Conservation (phyloP, 2,797 vertebrate species). For the Channa striata region DNA sequence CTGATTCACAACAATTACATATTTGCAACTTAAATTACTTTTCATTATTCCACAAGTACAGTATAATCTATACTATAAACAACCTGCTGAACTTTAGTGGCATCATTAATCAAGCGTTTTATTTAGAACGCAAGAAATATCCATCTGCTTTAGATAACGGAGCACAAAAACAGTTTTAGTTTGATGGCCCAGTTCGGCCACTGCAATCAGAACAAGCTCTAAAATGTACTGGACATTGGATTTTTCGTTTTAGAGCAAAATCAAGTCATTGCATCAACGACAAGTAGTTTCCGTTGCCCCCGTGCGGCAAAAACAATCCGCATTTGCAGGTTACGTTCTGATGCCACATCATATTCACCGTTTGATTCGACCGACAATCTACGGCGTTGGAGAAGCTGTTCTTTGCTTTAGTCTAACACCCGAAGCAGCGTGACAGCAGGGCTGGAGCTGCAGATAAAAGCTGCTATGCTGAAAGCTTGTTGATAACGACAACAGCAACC, state of each 20-base stretch:
- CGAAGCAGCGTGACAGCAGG: conserved; percentile 61
- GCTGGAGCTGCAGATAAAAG: conserved; percentile 66
- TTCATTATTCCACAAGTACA: background rate
- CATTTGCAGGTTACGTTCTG: background rate
- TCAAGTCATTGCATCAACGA: too few species aligned
- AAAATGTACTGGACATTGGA: too few species aligned
- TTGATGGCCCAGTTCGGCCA: too few species aligned
- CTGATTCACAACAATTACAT: background rate
- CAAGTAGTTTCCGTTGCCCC: background rate
- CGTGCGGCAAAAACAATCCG: background rate
- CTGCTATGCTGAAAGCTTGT: conserved; percentile 66
- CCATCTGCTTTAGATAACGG: too few species aligned
- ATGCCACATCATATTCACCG: background rate
- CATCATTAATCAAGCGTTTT: background rate
- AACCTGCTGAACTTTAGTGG: background rate
- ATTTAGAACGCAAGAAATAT: background rate
- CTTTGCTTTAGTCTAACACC: conserved; percentile 57
- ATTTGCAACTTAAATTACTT: background rate
- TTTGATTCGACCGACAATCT: conserved; percentile 18
- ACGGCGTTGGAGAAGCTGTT: conserved; percentile 41
- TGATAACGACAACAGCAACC: conserved; percentile 72
- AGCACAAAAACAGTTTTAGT: background rate
- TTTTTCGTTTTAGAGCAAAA: too few species aligned
- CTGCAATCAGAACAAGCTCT: too few species aligned
- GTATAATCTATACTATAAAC: background rate